Conservation (phyloP, 1,140 invertebrate species). For the Sycophila sp. region DNA sequence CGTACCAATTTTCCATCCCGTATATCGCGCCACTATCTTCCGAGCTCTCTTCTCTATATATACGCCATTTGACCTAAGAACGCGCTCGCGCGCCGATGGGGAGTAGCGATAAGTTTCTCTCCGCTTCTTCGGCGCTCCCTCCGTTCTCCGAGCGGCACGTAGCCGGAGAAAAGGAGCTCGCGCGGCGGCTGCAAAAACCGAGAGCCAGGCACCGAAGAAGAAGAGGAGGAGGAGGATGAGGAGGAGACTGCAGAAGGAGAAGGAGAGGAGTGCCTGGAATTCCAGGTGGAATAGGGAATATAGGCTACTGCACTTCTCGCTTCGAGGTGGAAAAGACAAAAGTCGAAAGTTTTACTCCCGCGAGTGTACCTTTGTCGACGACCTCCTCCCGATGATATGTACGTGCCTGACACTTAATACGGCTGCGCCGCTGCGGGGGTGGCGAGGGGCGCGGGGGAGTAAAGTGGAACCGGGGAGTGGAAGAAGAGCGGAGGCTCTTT, state of each 20-base stretch:
- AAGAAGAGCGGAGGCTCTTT: background rate
- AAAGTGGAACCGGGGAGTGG: background rate
- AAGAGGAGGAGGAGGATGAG: background rate
- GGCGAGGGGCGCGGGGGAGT: background rate
- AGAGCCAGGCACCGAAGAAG: background rate
- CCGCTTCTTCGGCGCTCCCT: background rate
- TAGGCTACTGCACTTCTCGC: background rate
- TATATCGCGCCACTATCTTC: conserved; percentile 14
- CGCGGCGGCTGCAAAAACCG: background rate
- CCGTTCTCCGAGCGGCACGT: conserved; percentile 11
- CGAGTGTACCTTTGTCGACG: background rate
- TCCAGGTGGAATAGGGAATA: conserved; percentile 17
- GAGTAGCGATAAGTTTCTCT: conserved; percentile 25
- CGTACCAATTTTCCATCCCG: conserved; percentile 30
- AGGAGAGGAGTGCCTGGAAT: background rate
- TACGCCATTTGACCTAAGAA: conserved; percentile 24
- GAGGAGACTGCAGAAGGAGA: background rate
- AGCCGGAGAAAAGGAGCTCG: background rate
- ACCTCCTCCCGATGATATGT: conserved; percentile 2
- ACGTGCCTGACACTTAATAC: conserved; percentile 21
- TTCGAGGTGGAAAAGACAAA: conserved; percentile 3
- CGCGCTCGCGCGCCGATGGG: conserved; percentile 23
- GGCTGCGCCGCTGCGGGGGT: background rate
- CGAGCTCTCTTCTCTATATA: background rate
- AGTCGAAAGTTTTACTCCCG: background rate